A percentile compares a stretch with the other conserved stretches of the same genome.
Conservation (phyloP, 2,888 invertebrate genomes). For the Catocala nupta region DNA sequence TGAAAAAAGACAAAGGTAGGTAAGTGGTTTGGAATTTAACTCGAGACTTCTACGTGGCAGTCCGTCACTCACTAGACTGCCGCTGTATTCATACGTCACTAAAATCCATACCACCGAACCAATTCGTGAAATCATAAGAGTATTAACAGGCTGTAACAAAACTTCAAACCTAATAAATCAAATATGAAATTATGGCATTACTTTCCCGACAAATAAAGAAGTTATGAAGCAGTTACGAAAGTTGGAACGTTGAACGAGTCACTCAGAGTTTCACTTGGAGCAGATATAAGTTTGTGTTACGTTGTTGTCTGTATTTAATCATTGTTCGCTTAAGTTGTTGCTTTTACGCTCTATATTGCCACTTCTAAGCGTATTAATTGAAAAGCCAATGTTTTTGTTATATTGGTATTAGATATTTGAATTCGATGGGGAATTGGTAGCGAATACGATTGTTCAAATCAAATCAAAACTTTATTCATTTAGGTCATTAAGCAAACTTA, state of each 20-base stretch:
- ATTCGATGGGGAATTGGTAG: too few relatives aligned
- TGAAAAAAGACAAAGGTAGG: too few relatives aligned
- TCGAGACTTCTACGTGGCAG: too few relatives aligned
- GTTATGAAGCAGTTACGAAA: conserved; percentile 19
- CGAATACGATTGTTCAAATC: too few relatives aligned
- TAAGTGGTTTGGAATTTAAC: too few relatives aligned
- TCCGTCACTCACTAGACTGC: too few relatives aligned
- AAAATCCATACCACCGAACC: too few relatives aligned
- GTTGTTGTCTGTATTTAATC: conserved; percentile 16
- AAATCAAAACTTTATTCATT: too few relatives aligned
- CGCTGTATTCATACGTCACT: too few relatives aligned
- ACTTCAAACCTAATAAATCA: not conserved
- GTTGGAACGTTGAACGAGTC: conserved; percentile 18
- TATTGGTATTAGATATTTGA: not conserved
- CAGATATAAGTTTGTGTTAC: conserved; percentile 12
- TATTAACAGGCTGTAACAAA: not conserved
- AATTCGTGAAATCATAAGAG: too few relatives aligned
- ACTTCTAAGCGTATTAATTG: too few relatives aligned
- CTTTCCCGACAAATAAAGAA: conserved; percentile 14
- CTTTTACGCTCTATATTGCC: not conserved
- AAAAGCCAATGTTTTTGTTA: not conserved
- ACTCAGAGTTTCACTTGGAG: conserved; percentile 11
- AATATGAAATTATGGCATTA: conserved; percentile 4
- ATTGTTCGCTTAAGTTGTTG: conserved; percentile 14
- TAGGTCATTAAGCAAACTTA: too few relatives aligned